Evolutionary conservation across 2,797 vertebrate genomes (phyloP).

Genomic region (Caiman crocodilus): DNA sequence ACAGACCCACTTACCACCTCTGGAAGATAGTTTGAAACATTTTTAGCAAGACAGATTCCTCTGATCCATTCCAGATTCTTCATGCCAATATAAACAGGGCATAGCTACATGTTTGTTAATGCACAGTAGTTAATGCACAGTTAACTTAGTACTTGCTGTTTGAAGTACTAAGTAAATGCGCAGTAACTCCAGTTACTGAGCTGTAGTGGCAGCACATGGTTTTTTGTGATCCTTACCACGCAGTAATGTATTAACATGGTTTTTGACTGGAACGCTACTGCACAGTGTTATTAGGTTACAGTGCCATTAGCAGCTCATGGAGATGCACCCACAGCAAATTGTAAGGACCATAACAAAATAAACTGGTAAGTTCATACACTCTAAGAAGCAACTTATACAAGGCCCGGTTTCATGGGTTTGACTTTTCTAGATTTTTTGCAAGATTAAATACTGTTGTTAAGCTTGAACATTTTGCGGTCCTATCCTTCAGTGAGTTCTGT

Average conservation of each 20-base stretch:
- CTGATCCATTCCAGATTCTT: neutral
- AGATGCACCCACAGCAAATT: neutral
- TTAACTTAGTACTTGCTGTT: too few relatives aligned
- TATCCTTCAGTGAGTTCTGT: neutral
- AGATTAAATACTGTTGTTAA: neutral
- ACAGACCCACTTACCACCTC: conserved; percentile 51
- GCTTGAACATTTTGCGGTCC: neutral
- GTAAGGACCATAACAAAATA: conserved; percentile 6
- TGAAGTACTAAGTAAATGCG: too few relatives aligned
- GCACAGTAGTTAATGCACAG: too few relatives aligned
- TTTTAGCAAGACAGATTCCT: conserved; percentile 52
- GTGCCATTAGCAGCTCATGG: too few relatives aligned
- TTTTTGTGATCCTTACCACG: too few relatives aligned
- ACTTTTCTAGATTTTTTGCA: neutral
- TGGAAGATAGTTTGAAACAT: conserved; percentile 69
- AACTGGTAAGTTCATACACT: neutral
- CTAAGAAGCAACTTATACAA: neutral
- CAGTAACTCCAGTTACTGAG: too few relatives aligned
- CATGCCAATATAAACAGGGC: conserved; percentile 36
- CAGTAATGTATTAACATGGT: too few relatives aligned
- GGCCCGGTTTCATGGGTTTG: neutral
- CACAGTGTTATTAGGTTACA: too few relatives aligned
- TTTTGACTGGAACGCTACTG: too few relatives aligned
- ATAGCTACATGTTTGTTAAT: too few relatives aligned
- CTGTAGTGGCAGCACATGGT: too few relatives aligned